Conservation (phyloP, 2,888 invertebrate genomes). For the Meliscaeva auricollis region DNA sequence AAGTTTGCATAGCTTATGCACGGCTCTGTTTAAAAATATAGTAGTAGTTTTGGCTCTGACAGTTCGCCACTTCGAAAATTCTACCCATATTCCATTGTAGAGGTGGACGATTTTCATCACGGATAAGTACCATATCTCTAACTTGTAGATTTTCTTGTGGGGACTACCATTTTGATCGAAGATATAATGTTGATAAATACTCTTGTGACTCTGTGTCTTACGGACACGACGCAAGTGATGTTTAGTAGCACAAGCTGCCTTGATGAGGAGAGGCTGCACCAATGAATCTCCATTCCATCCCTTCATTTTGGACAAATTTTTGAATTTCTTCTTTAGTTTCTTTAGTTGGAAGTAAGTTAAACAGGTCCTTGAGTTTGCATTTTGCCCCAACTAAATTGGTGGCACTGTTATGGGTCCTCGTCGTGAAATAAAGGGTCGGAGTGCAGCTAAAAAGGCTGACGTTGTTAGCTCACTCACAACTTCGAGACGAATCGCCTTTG, state of each 20-base stretch:
- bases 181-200: constrained; percentile 34
- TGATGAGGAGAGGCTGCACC: constrained; percentile 30
- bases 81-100: constrained; percentile 18
- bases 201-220: constrained; percentile 40
- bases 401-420: constrained; percentile 3
- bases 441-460: constrained; percentile 27
- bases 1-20: constrained; percentile 33
- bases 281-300: constrained; percentile 38
- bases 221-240: constrained; percentile 19
- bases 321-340: constrained; percentile 29
- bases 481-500: constrained; percentile 32
- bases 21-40: constrained; percentile 22
- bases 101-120: constrained; percentile 27
- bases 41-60: constrained; percentile 13
- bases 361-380: constrained; percentile 19
- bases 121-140: constrained; percentile 25
- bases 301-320: constrained; percentile 26
- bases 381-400: constrained; percentile 38
- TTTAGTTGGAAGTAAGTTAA: constrained; percentile 23
- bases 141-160: not conserved
- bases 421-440: constrained; percentile 17
- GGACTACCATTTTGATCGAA: constrained; percentile 23
- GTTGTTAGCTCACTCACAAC: constrained; percentile 39
- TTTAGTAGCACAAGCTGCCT: constrained; percentile 33
- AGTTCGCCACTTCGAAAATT: constrained; percentile 24